Conservation (phyloP, 2,797 vertebrate genomes). For the Muraenolepis orangiensis region DNA sequence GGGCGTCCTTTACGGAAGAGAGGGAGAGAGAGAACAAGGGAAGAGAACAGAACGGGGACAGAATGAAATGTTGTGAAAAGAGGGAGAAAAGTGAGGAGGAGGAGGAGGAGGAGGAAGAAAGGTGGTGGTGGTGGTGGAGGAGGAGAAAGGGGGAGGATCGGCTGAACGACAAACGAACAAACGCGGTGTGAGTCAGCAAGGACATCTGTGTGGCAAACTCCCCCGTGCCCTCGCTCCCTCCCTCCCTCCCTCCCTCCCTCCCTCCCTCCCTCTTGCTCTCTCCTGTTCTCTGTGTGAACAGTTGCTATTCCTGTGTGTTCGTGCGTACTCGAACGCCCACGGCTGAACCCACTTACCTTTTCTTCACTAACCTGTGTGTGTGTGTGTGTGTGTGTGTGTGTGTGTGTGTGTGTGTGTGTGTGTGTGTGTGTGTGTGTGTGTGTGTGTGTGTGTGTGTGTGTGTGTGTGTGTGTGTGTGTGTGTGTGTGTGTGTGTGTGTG, state of each 20-base stretch:
- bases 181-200: conserved; percentile 72
- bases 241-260: neutral
- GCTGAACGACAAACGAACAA: conserved; percentile 68
- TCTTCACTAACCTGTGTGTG: conserved; percentile 52
- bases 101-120: conserved; percentile 45
- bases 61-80: conserved; percentile 24
- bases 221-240: neutral
- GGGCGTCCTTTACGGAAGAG: conserved; percentile 38
- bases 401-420: conserved; percentile 39
- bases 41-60: neutral
- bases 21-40: too few species aligned
- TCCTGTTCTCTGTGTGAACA: conserved; percentile 9
- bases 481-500: conserved; percentile 39
- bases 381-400: conserved; percentile 37
- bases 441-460: conserved; percentile 33
- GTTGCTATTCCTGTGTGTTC: conserved; percentile 63
- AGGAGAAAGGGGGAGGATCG: conserved; percentile 61
- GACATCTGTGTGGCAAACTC: conserved; percentile 51
- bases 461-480: conserved; percentile 37
- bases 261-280: neutral
- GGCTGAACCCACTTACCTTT: conserved; percentile 67
- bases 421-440: conserved; percentile 40
- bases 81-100: conserved; percentile 48
- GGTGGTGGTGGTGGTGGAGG: conserved; percentile 53
- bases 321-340: conserved; percentile 69